A percentile compares a stretch with the other conserved stretches of the same genome.
Evolutionary conservation across 2,888 invertebrate species (phyloP).

Genomic region (Achlya flavicornis): DNA sequence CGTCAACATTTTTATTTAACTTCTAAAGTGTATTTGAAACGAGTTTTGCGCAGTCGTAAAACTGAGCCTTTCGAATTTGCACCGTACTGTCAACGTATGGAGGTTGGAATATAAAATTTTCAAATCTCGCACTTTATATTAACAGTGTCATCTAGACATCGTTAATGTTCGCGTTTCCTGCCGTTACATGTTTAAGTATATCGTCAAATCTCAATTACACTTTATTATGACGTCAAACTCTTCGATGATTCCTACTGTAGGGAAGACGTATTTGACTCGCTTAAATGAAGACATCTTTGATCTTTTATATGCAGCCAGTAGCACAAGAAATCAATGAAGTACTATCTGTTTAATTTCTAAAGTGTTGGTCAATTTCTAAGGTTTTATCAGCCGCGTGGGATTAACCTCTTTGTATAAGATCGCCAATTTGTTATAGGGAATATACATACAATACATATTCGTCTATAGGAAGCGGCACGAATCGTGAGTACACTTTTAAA

Average conservation of each 20-base stretch:
- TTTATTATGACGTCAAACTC: constrained; percentile 31
- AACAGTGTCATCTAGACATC: constrained; percentile 42
- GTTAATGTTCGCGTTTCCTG: constrained; percentile 43
- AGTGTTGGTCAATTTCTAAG: too few species aligned
- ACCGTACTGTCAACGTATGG: constrained; percentile 37
- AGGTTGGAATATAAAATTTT: constrained; percentile 48
- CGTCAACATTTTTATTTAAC: constrained; percentile 42
- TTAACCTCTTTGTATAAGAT: too few species aligned
- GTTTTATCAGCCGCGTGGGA: too few species aligned
- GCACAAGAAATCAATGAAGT: too few species aligned
- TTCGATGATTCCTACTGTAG: neutral
- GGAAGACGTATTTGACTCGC: too few species aligned
- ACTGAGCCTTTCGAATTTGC: constrained; percentile 29
- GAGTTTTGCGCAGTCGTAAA: constrained; percentile 51
- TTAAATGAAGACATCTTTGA: too few species aligned
- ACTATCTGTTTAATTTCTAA: too few species aligned
- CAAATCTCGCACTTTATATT: constrained; percentile 53
- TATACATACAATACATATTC: too few species aligned
- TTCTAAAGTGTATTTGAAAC: constrained; percentile 41
- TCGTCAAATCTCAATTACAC: constrained; percentile 44
- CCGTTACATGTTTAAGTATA: constrained; percentile 48
- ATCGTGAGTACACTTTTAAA: too few species aligned
- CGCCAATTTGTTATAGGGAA: too few species aligned
- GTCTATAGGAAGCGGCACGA: too few species aligned
- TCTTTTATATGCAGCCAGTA: too few species aligned